A percentile compares a stretch with the other conserved stretches of the same genome.
phyloP scores from a whole-genome alignment of 2,888 invertebrate species.

The Amorpha juglandis region DNA sequence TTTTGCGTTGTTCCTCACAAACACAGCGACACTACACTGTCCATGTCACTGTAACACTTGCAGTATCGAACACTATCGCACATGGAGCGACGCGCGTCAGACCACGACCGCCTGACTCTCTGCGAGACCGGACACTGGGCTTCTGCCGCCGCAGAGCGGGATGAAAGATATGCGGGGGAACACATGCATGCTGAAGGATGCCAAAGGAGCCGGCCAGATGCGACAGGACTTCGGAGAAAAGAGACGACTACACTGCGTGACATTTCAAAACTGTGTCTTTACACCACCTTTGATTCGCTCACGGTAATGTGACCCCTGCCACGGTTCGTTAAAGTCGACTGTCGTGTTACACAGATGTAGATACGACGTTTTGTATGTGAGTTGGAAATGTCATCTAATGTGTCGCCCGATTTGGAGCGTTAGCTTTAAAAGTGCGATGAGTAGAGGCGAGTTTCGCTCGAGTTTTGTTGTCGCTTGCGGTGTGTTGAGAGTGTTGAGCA shows the following conservation, averaged over 20 bases:
- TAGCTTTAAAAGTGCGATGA: constrained; percentile 63
- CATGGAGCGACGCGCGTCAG: constrained; percentile 24
- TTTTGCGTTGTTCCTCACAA: constrained; percentile 68
- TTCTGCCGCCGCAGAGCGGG: constrained; percentile 75
- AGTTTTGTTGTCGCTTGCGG: constrained; percentile 60
- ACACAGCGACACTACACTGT: constrained; percentile 76
- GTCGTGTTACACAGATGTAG: constrained; percentile 34
- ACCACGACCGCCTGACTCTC: constrained; percentile 79
- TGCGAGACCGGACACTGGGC: constrained; percentile 81
- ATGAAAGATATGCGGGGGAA: constrained; percentile 80
- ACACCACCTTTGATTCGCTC: constrained; percentile 60
- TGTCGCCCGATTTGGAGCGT: constrained; percentile 76
- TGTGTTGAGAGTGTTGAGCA: constrained; percentile 60
- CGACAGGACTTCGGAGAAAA: constrained; percentile 83
- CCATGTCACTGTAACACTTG: constrained; percentile 76
- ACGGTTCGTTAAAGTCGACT: constrained; percentile 38
- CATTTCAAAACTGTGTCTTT: constrained; percentile 84
- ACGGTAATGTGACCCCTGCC: constrained; percentile 41
- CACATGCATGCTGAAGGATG: constrained; percentile 80
- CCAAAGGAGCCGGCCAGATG: constrained; percentile 81
- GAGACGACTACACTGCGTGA: constrained; percentile 83
- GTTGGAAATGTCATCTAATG: constrained; percentile 77
- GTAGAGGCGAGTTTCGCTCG: constrained; percentile 68
- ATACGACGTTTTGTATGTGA: constrained; percentile 53
- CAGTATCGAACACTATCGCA: constrained; percentile 55